A percentile compares a stretch with the other conserved stretches of the same genome.
These are phyloP conservation scores for Plectrocnemia conspersa DNA, from an alignment of 1,140 invertebrate species.

Conservation along the genomic window DNA sequence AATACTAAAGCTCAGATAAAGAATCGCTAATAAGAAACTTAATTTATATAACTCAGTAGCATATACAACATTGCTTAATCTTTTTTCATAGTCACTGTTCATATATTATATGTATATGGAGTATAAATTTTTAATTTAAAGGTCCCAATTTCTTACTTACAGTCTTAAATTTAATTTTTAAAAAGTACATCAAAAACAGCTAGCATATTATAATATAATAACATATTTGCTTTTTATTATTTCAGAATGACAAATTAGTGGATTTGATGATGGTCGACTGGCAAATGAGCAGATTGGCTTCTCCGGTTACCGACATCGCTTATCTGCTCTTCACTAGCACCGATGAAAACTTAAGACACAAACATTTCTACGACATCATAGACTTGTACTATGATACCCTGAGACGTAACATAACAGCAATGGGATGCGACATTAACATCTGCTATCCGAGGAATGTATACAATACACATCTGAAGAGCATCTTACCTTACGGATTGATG, in stretches of 20 bases:
- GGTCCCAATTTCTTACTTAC: background rate
- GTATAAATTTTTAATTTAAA: slow-evolving; percentile 1
- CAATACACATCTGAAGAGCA: slow-evolving; percentile 14
- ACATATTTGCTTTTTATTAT: slow-evolving; percentile 11
- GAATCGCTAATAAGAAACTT: too few species aligned
- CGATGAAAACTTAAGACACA: slow-evolving; percentile 36
- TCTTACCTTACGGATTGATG: slow-evolving; percentile 22
- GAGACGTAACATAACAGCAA: slow-evolving; percentile 2
- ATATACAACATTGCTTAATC: too few species aligned
- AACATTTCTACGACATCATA: slow-evolving; percentile 41
- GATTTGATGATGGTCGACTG: slow-evolving; percentile 45
- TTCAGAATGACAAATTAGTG: slow-evolving; percentile 31
- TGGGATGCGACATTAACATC: slow-evolving; percentile 9
- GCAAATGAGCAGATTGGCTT: slow-evolving; percentile 43
- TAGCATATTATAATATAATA: background rate
- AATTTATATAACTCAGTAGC: too few species aligned
- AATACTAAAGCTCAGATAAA: too few species aligned
- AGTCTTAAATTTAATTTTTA: background rate
- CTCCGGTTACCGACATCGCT: slow-evolving; percentile 44
- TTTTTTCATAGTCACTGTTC: too few species aligned
- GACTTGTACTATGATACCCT: slow-evolving; percentile 41
- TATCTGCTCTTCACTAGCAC: slow-evolving; percentile 48
- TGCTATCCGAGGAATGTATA: slow-evolving; percentile 17
- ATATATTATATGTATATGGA: too few species aligned
- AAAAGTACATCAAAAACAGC: background rate